Conservation (phyloP, 2,113 vertebrate genomes). For the Phocoena phocoena region DNA sequence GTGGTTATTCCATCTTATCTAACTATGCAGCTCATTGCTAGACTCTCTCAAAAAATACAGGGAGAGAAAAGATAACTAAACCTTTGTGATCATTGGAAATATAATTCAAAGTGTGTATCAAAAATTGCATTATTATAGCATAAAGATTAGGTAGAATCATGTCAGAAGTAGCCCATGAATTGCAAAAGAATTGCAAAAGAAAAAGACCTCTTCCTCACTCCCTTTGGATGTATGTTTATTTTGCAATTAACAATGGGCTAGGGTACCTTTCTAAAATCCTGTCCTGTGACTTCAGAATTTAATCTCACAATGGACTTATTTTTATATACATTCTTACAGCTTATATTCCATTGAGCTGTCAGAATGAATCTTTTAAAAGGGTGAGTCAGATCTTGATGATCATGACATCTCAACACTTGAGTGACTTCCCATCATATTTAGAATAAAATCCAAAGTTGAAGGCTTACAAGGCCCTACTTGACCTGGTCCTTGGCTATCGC, state of each 20-base stretch:
- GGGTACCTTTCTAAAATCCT: not conserved
- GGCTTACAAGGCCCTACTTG: not conserved
- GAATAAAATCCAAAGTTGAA: not conserved
- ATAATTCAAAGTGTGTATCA: not conserved
- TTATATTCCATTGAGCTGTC: not conserved
- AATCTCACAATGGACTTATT: constrained; percentile 9
- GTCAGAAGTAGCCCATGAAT: not conserved
- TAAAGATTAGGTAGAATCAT: not conserved
- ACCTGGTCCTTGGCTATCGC: not conserved
- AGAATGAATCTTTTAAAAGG: not conserved
- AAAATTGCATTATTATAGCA: not conserved
- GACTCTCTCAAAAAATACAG: not conserved
- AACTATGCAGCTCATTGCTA: not conserved
- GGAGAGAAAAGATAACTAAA: not conserved
- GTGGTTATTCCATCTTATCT: not conserved
- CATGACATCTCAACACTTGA: not conserved
- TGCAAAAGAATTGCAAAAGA: not conserved
- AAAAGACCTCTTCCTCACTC: not conserved
- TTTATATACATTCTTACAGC: not conserved
- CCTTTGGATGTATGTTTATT: not conserved
- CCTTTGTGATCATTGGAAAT: not conserved
- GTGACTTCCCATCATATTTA: not conserved
- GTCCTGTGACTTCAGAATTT: not conserved
- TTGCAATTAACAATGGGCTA: not conserved
- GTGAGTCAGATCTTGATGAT: not conserved